Evolutionary conservation across 2,113 vertebrate genomes (phyloP), one percentile per base, ranked within the genome.

Genomic region (Pogona vitticeps): DNA sequence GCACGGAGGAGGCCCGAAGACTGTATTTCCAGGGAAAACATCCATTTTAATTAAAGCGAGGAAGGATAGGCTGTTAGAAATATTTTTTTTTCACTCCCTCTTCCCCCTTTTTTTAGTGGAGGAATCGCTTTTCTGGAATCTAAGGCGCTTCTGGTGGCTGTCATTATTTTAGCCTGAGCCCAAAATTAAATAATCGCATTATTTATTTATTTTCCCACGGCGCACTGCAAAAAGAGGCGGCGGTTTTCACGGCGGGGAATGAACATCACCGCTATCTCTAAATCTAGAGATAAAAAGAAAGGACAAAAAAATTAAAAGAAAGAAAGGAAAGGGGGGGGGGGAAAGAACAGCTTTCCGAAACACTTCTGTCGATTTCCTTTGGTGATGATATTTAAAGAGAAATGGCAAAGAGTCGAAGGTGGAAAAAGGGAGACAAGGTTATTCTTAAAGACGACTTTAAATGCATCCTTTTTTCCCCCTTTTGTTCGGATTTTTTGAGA

Each of bases 121-220:
- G 26, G 91, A 38, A 91, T n/a, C 61, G 85, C 89, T 84, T 91
- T n/a, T 89, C 80, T 81, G 91, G 90, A 92, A 93, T 90, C 76
- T 73, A 89, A 91, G 85, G 56, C 87, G 83, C 58, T 33, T 13
- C 40, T 15, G 12, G 33, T 42, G 23, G 12, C 79, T 31, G 2
- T 17, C 15, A 31, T 40, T 31, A 31, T 77, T 94, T 95, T 93
- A 94, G 93, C 93, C 93, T 94, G 90, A 93, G 91, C 92, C 91
- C 40, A 75, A 67, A 90, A 33, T 33, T 92, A 93, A 92, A 94
- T 91, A 93, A 92, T 85, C 88, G 83, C 84, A 28, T 61, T 12
- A 67, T 31, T 33, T 0, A 15, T 59, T 28, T 18, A 20, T 26
- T n/a, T 26, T 42, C 61, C 17, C 52, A 23, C 4, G 0, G 33